phyloP scores from a whole-genome alignment of 2,113 vertebrate species.

The Herpailurus yagouaroundi region DNA sequence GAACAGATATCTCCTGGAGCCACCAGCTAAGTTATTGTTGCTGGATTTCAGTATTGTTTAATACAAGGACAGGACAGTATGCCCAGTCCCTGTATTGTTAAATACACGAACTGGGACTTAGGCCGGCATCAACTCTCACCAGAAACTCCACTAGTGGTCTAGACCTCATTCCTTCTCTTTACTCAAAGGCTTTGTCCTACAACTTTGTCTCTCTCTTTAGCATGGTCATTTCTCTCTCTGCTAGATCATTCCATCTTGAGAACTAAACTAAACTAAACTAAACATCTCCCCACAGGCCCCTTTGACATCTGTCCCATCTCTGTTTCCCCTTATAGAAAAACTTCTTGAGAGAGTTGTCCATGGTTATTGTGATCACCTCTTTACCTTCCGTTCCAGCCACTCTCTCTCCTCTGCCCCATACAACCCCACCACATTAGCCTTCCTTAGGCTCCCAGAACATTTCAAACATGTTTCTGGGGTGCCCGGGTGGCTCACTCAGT shows the following conservation, averaged over 20 bases:
- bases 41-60: background rate
- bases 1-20: background rate
- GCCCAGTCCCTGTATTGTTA: background rate
- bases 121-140: background rate
- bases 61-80: background rate
- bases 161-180: background rate
- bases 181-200: background rate
- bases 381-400: background rate
- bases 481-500: too few species aligned
- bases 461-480: background rate
- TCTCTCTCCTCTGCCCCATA: background rate
- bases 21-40: background rate
- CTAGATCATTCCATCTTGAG: background rate
- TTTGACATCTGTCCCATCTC: background rate
- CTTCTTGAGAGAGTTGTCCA: background rate
- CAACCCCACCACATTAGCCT: background rate
- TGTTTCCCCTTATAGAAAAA: constrained; percentile 12
- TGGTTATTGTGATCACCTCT: background rate
- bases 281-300: background rate
- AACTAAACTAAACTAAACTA: background rate
- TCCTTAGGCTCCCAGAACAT: background rate
- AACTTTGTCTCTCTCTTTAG: background rate
- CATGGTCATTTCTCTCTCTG: background rate
- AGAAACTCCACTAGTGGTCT: background rate
- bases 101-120: background rate